A percentile compares a stretch with the other conserved stretches of the same genome.
Evolutionary conservation across 2,888 invertebrate genomes (phyloP).

Genomic region (Eurytoma adleriae): DNA sequence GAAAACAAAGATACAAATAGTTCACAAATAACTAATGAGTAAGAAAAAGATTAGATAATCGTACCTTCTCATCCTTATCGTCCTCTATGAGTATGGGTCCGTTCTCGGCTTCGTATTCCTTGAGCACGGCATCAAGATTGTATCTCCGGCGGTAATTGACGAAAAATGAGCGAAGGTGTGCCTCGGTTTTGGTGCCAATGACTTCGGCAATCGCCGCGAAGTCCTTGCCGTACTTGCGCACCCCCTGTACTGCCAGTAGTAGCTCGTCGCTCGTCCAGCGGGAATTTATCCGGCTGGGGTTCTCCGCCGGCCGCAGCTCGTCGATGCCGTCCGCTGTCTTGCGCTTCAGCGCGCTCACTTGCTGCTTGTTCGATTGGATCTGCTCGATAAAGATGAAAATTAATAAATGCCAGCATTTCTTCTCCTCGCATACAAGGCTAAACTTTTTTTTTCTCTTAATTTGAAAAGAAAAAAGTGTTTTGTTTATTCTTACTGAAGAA

Average conservation of each 20-base stretch:
- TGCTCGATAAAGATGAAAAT: constrained; percentile 70
- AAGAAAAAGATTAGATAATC: background rate
- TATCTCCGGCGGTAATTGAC: constrained; percentile 92
- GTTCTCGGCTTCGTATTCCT: constrained; percentile 90
- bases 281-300: constrained; percentile 85
- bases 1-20: no score
- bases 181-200: constrained; percentile 95
- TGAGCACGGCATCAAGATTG: constrained; percentile 90
- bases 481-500: no score
- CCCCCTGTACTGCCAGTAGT: constrained; percentile 92
- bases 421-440: no score
- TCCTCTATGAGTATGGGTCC: constrained; percentile 78
- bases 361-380: constrained; percentile 97
- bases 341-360: constrained; percentile 90
- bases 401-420: background rate
- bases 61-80: constrained; percentile 75
- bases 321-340: constrained; percentile 83
- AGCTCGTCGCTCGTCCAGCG: constrained; percentile 96
- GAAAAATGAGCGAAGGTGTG: constrained; percentile 94
- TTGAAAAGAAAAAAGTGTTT: no score
- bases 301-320: constrained; percentile 81
- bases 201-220: constrained; percentile 96
- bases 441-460: no score
- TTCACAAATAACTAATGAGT: background rate
- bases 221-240: constrained; percentile 89